A percentile compares a stretch with the other conserved stretches of the same genome.
Evolutionary conservation across 2,888 invertebrate genomes (phyloP).

Genomic region (Latrodectus hesperus): DNA sequence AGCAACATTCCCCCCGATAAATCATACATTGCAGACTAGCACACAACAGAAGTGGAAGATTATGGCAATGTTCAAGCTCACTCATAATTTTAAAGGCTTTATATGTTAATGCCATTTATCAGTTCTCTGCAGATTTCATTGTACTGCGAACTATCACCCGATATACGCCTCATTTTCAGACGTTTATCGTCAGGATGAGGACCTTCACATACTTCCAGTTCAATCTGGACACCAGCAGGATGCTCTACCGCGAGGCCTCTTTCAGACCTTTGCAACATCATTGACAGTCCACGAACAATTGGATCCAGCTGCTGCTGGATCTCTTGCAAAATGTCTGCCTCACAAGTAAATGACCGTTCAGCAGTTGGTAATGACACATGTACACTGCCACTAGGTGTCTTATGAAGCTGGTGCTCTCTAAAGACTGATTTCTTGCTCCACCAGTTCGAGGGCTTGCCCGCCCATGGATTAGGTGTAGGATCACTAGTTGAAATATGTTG

Average conservation of each 20-base stretch:
- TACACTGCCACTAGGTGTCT: slow-evolving; percentile 77
- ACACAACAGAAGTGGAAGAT: slow-evolving; percentile 62
- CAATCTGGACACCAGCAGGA: slow-evolving; percentile 89
- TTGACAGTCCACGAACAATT: slow-evolving; percentile 79
- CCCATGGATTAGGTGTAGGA: slow-evolving; percentile 64
- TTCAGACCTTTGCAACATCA: slow-evolving; percentile 71
- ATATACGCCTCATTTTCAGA: slow-evolving; percentile 88
- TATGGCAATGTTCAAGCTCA: slow-evolving; percentile 65
- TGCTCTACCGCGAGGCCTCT: slow-evolving; percentile 82
- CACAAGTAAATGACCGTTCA: slow-evolving; percentile 84
- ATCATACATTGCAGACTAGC: slow-evolving; percentile 54
- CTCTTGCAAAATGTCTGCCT: slow-evolving; percentile 84
- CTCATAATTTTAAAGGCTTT: slow-evolving; percentile 18
- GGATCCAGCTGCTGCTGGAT: slow-evolving; percentile 87
- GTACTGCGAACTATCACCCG: slow-evolving; percentile 90
- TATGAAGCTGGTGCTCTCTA: slow-evolving; percentile 72
- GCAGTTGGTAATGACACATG: slow-evolving; percentile 87
- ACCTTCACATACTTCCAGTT: slow-evolving; percentile 86
- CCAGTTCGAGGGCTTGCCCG: slow-evolving; percentile 60
- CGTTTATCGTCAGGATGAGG: slow-evolving; percentile 81
- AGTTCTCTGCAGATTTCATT: slow-evolving; percentile 90
- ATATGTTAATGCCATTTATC: slow-evolving; percentile 82
- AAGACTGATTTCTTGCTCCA: slow-evolving; percentile 64
- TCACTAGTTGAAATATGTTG: slow-evolving; percentile 57
- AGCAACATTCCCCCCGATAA: slow-evolving; percentile 24